These are phyloP conservation scores for Hypocryptadius cinnamomeus DNA, from an alignment of 2,113 vertebrate species.

Conservation along the genomic window DNA sequence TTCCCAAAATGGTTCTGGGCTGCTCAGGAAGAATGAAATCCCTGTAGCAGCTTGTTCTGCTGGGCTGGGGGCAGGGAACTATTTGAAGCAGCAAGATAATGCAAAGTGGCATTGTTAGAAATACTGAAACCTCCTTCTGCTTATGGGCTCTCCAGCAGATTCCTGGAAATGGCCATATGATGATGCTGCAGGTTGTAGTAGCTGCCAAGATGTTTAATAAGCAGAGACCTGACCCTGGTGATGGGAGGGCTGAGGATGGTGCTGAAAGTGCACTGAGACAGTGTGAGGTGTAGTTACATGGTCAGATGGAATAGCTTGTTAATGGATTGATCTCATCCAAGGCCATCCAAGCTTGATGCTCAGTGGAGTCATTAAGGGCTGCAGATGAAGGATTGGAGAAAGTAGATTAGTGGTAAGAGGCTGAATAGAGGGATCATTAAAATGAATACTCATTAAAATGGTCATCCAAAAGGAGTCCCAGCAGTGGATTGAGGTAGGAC, in stretches of 20 bases:
- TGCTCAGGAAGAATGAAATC: background rate
- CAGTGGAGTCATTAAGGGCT: background rate
- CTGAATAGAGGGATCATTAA: background rate
- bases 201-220: conserved; percentile 5
- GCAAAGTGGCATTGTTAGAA: background rate
- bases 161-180: background rate
- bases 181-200: background rate
- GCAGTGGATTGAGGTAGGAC: background rate
- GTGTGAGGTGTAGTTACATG: background rate
- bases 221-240: background rate
- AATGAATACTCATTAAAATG: background rate
- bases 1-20: background rate
- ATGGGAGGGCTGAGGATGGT: background rate
- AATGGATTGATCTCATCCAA: conserved; percentile 28
- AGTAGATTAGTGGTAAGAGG: conserved; percentile 1
- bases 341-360: background rate
- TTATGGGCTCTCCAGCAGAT: background rate
- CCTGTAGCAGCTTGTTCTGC: background rate
- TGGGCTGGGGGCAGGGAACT: background rate
- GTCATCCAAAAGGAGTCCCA: background rate
- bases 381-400: background rate
- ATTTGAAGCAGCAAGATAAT: background rate
- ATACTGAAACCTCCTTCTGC: background rate
- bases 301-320: background rate
- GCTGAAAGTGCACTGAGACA: background rate